Evolutionary conservation across 2,113 vertebrate genomes (phyloP), one percentile per base, ranked within the genome.

Genomic region (Neogobius melanostomus): DNA sequence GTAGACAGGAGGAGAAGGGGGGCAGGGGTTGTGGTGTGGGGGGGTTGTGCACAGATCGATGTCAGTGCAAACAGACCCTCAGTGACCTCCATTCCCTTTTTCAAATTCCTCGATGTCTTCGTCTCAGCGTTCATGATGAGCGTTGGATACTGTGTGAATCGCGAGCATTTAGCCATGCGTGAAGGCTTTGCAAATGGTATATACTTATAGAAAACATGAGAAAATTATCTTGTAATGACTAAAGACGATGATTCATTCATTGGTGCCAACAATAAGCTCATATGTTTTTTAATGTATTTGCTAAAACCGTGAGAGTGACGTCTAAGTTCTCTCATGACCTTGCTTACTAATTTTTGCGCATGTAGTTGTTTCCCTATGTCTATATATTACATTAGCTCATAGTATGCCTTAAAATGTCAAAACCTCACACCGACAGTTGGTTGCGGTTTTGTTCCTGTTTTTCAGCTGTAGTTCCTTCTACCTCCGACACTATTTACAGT

Each of bases 21-120:
- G 52, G 71, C 0, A 43, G 56, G 71, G 8, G 53, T 10, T 9
- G 16, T 11, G 42, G 36, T 6, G 57, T 47, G 75, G 3, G 6
- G 6, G 12, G 8, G 42, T 42, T 42, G 80, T 47, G 11, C 56
- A 70, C 1, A 43, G 76, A 87, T 88, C 64, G 76, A 71, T 85
- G 49, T 82, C 84, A 76, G 76, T 49, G 74, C 73, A 88, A 85
- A 90, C 75, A 77, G 67, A 79, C 77, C 70, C 81, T 71, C 69
- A 50, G 12, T 82, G 77, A 82, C 72, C 69, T 66, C 56, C 42
- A 50, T 69, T 43, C 53, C 68, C 17, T 69, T 73, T 69, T 73
- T 79, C 48, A 82, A 48, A 78, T 72, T 72, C 76, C 52, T 69
- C 54, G 47, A 42, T 72, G 71, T 74, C 56, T 68, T 48, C 49